phyloP scores from a whole-genome alignment of 1,140 invertebrate species.

The Meteorus sp. region DNA sequence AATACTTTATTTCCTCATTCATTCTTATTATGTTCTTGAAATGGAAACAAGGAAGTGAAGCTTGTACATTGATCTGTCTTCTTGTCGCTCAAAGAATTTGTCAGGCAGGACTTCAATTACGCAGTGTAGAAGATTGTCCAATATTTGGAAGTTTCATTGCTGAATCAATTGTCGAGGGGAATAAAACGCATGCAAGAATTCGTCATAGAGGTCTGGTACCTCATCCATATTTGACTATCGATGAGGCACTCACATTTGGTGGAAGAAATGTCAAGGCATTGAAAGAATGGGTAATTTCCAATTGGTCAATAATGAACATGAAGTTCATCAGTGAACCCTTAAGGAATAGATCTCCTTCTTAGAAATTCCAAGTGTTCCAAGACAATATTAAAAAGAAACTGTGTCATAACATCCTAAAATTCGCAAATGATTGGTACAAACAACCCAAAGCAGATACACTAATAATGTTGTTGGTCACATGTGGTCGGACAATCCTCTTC shows the following conservation, averaged over 20 bases:
- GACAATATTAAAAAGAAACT: conserved; percentile 44
- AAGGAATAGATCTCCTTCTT: neutral
- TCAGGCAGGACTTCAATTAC: conserved; percentile 36
- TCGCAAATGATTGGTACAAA: conserved; percentile 46
- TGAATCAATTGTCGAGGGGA: conserved; percentile 52
- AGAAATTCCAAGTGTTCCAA: conserved; percentile 49
- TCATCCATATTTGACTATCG: conserved; percentile 48
- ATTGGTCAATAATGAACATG: no score
- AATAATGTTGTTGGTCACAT: conserved; percentile 54
- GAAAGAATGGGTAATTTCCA: conserved; percentile 53
- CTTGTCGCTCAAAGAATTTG: conserved; percentile 48
- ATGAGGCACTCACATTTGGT: conserved; percentile 48
- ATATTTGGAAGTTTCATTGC: conserved; percentile 45
- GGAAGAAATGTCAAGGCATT: conserved; percentile 41
- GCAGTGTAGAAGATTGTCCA: conserved; percentile 35
- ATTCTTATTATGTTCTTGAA: conserved; percentile 13
- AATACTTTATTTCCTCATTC: conserved; percentile 14
- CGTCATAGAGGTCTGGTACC: conserved; percentile 41
- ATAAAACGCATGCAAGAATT: conserved; percentile 45
- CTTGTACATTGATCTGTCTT: conserved; percentile 56
- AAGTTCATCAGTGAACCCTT: neutral
- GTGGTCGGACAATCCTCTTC: conserved; percentile 52
- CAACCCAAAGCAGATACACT: conserved; percentile 42
- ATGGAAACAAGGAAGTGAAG: conserved; percentile 43
- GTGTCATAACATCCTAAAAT: conserved; percentile 42